Base-by-base conservation (phyloP, 2,113 vertebrate genomes). In the Neogale vison region DNA sequence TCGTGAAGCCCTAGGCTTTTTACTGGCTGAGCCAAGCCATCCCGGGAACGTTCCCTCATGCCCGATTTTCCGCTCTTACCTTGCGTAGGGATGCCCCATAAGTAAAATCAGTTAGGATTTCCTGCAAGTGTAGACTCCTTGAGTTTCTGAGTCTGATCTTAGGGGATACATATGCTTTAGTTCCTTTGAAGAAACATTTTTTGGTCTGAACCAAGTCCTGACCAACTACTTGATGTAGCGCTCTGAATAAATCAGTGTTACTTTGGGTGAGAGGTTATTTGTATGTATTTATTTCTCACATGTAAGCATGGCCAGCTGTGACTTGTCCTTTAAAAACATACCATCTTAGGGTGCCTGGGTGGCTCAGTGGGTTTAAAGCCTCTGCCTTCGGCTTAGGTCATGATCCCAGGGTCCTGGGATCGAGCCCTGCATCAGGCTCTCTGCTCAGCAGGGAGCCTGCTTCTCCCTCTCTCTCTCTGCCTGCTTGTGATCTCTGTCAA, bases 11-110 rank as follows among this genome's bases (percentile, higher is more conserved):
- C 29, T 17, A 20, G 20, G 10, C 42, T 10, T 3, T n/a, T 42
- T 29, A 20, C 36, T 52, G 34, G 11, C 23, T 8, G 2, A 24
- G 26, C 55, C 14, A 0, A 29, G 21, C 6, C 6, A 0, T 8
- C 31, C 24, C 20, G 21, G 10, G 3, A 77, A 65, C 8, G 8
- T 39, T 11, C 5, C 23, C 24, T 74, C 39, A 31, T 6, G 7
- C 5, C 4, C 26, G 9, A 42, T 29, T 79, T 57, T 67, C 18
- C 5, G 9, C 31, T 45, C 39, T 67, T 39, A 63, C 18, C 29
- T 88, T 61, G 10, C 21, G 4, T 2, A 42, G 31, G 24, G 50
- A 69, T 15, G 31, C 65, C 71, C 82, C 81, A 7, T 77, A 23
- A n/a, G 24, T 92, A 39, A 67, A 31, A 34, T 7, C 57, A 72